Conservation (phyloP, 1,140 invertebrate species). For the Nylanderia fulva region DNA sequence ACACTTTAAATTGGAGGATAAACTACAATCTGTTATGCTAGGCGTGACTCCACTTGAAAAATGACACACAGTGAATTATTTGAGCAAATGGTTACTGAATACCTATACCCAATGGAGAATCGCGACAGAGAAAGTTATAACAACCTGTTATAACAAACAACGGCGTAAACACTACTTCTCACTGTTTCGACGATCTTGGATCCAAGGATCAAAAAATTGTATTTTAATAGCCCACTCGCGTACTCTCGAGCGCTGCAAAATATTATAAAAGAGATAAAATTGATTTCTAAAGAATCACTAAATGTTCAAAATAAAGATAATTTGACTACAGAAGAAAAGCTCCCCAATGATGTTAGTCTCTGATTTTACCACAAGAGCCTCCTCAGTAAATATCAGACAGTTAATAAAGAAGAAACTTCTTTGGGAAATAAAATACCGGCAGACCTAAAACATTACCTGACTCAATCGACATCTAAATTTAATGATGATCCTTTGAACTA, state of each 20-base stretch:
- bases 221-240: too few relatives aligned
- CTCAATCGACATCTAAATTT: neutral
- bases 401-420: too few relatives aligned
- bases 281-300: too few relatives aligned
- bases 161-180: neutral
- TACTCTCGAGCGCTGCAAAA: too few relatives aligned
- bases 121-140: neutral
- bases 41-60: neutral
- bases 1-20: neutral
- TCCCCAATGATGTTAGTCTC: too few relatives aligned
- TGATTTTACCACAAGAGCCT: too few relatives aligned
- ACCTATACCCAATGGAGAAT: neutral
- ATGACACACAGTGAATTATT: neutral
- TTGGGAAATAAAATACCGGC: neutral
- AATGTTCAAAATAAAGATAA: too few relatives aligned
- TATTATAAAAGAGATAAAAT: too few relatives aligned
- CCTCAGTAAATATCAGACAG: too few relatives aligned
- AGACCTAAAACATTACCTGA: neutral
- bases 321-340: too few relatives aligned
- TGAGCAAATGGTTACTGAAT: neutral
- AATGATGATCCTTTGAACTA: neutral
- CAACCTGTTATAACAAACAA: slow-evolving; percentile 5
- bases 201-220: too few relatives aligned
- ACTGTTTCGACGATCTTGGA: too few relatives aligned
- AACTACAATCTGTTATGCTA: neutral